phyloP scores from a whole-genome alignment of 2,113 vertebrate species.

The Rhadina sibilatrix region DNA sequence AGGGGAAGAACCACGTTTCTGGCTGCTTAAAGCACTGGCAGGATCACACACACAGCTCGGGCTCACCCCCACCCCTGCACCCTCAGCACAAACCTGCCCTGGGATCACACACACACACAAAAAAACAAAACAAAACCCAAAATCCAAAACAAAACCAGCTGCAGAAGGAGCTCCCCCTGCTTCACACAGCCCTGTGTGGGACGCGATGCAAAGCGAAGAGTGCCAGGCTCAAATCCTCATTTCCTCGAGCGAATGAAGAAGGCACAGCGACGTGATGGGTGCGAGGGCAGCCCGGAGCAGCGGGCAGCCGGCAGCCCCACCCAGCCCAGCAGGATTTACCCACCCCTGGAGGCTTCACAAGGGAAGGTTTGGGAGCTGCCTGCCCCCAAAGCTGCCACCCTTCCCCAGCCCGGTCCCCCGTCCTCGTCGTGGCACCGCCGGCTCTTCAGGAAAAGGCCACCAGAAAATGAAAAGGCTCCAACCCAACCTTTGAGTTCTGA shows the following conservation, averaged over 20 bases:
- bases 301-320: background rate
- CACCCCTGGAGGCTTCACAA: background rate
- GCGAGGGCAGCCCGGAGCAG: background rate
- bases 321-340: background rate
- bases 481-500: background rate
- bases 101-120: background rate
- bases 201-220: background rate
- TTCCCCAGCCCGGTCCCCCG: background rate
- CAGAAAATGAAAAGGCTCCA: background rate
- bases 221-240: background rate
- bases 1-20: slow-evolving; percentile 45
- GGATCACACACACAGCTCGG: background rate
- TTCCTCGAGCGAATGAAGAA: slow-evolving; percentile 3
- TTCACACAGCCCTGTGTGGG: background rate
- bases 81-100: background rate
- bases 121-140: too few relatives aligned
- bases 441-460: background rate
- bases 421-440: background rate
- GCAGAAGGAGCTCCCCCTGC: background rate
- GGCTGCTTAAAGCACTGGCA: slow-evolving; percentile 49
- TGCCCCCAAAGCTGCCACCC: background rate
- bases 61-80: background rate
- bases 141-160: too few relatives aligned
- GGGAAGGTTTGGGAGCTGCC: background rate
- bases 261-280: slow-evolving; percentile 51